Evolutionary conservation across 2,888 invertebrate species (phyloP).

Genomic region (Limnephilus rhombicus): DNA sequence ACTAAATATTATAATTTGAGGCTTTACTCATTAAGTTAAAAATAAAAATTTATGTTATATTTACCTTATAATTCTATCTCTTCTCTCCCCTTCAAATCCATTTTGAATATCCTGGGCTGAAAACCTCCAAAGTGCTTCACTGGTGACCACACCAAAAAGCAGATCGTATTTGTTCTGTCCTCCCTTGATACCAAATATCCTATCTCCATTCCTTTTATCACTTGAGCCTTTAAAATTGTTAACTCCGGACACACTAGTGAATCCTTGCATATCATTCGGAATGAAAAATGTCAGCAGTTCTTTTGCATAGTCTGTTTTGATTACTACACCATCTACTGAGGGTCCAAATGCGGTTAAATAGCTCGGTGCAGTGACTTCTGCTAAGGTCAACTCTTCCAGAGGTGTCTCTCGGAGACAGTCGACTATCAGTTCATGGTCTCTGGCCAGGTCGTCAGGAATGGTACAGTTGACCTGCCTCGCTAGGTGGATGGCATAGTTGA

Average conservation of each 20-base stretch:
- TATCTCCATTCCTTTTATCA: slow-evolving; percentile 81
- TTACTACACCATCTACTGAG: slow-evolving; percentile 95
- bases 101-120: slow-evolving; percentile 90
- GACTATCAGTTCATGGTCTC: slow-evolving; percentile 90
- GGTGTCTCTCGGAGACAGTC: slow-evolving; percentile 89
- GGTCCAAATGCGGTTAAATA: slow-evolving; percentile 94
- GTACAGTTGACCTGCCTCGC: slow-evolving; percentile 90
- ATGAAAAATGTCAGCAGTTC: slow-evolving; percentile 85
- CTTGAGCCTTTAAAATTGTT: slow-evolving; percentile 75
- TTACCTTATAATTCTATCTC: slow-evolving; percentile 88
- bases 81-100: slow-evolving; percentile 92
- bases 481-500: slow-evolving; percentile 88
- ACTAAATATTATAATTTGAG: no score
- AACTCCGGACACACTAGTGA: slow-evolving; percentile 80
- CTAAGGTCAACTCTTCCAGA: slow-evolving; percentile 85
- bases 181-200: slow-evolving; percentile 78
- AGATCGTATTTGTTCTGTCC: slow-evolving; percentile 87
- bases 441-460: slow-evolving; percentile 88
- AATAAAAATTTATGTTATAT: not conserved
- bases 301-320: slow-evolving; percentile 91
- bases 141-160: slow-evolving; percentile 94
- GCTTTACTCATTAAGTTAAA: no score
- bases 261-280: slow-evolving; percentile 81
- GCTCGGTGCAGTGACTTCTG: slow-evolving; percentile 88
- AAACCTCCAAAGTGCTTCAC: slow-evolving; percentile 94